Conservation (phyloP, 2,113 vertebrate species). For the Clarias magur region DNA sequence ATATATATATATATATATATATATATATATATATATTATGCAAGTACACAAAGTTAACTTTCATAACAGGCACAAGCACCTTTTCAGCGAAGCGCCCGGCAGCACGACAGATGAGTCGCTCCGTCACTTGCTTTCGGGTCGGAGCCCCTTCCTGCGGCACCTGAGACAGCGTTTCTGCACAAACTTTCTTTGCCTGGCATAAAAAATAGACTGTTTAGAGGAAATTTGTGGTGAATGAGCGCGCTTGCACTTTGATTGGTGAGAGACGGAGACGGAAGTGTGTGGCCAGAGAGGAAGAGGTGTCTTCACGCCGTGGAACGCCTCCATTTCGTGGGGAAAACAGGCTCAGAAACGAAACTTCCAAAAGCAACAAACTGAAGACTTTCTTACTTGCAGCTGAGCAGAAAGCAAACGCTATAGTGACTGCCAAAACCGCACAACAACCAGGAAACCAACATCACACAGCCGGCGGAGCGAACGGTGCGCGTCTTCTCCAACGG, state of each 20-base stretch:
- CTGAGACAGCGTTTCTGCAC: conserved; percentile 49
- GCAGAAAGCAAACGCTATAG: conserved; percentile 44
- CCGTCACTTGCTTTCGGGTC: conserved; percentile 33
- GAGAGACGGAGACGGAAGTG: conserved; percentile 34
- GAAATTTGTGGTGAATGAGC: not conserved
- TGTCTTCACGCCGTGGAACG: conserved; percentile 20
- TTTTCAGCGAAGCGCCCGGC: conserved; percentile 16
- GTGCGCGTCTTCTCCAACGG: conserved; percentile 1
- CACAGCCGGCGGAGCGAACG: conserved; percentile 19
- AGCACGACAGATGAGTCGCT: conserved; percentile 17
- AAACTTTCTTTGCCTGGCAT: conserved; percentile 28
- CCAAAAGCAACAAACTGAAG: conserved; percentile 47
- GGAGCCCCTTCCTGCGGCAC: conserved; percentile 46
- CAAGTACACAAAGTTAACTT: conserved; percentile 48
- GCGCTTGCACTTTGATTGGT: conserved; percentile 50
- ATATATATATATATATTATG: conserved; percentile 61
- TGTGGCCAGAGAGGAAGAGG: conserved; percentile 39
- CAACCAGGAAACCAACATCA: conserved; percentile 28
- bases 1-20: no score
- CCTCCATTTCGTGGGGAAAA: not conserved
- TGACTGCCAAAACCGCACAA: conserved; percentile 44
- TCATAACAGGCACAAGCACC: conserved; percentile 43
- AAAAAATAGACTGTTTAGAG: conserved; percentile 29
- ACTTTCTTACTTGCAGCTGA: conserved; percentile 21
- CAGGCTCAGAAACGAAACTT: conserved; percentile 26